Base-by-base conservation (phyloP, 2,888 invertebrate genomes). In the Conops quadrifasciatus region DNA sequence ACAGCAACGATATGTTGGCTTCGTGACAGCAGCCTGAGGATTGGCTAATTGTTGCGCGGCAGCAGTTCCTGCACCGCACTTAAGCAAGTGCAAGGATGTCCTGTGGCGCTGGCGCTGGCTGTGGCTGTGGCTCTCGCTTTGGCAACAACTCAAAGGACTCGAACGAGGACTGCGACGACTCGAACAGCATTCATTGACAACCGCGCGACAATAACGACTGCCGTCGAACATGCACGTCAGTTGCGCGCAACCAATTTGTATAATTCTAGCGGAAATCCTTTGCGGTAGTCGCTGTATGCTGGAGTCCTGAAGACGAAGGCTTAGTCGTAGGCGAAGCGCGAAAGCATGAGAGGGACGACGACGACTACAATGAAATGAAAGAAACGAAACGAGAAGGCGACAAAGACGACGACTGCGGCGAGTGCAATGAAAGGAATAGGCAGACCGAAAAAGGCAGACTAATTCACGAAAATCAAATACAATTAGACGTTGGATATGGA, bases 201-300 rank as follows among this genome's bases (percentile, higher is more conserved):
- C 49, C 26, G 49, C 65, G 30, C 43, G 26, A 53, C 28, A 43
- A 43, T 28, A 49, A 24, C 43, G 47, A 56, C 45, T 36, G 26
- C 62, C 80, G 79, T 80, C 77, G 77, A 79, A 81, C 78, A 75
- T 81, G 78, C 81, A 80, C 80, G 80, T 72, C 78, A 73, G 77
- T 73, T 74, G 65, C 79, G 80, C 81, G 80, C 80, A 80, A 80
- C 78, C 81, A 82, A 82, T 80, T 81, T 80, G 80, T 74, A 78
- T 68, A 68, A 68, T 68, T 68, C 30, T 24, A 53, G 51, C 68
- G 68, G 68, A 68, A 62, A 51, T 68, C 62, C 62, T 45, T 68
- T 51, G 60, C 36, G 28, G 16, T 62, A 62, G 36, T 24, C 36
- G 51, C 21, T 36, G 36, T 7, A 36, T 36, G 36, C 36, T 36